phyloP scores from a whole-genome alignment of 2,888 invertebrate species.

The Thysanoteuthis rhombus region DNA sequence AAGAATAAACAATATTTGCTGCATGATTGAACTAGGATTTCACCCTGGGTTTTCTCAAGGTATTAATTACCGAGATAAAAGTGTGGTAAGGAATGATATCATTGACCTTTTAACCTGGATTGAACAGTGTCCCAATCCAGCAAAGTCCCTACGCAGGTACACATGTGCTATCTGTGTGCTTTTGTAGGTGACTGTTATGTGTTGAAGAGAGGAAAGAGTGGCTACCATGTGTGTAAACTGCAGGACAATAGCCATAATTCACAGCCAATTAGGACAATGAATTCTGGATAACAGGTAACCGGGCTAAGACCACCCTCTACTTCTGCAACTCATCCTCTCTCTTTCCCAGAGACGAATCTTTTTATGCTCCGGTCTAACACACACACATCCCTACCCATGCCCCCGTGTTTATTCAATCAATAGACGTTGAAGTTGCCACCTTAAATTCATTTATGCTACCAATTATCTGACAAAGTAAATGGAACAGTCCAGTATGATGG shows the following conservation, averaged over 20 bases:
- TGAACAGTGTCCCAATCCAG: too few species aligned
- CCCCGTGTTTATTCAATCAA: background rate
- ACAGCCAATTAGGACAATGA: background rate
- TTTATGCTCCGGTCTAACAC: background rate
- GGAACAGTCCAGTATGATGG: background rate
- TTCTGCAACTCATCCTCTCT: background rate
- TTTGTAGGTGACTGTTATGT: too few species aligned
- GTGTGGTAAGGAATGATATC: too few species aligned
- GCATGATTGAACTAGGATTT: too few species aligned
- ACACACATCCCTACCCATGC: background rate
- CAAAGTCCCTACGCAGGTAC: too few species aligned
- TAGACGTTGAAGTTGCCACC: background rate
- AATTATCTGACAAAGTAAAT: conserved; percentile 12
- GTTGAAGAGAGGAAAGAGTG: background rate
- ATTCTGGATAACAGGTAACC: background rate
- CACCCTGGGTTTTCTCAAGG: too few species aligned
- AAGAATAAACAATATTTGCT: too few species aligned
- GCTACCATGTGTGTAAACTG: background rate
- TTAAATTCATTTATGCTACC: background rate
- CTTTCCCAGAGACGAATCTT: too few species aligned
- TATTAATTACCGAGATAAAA: too few species aligned
- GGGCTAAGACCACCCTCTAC: background rate
- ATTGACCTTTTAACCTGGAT: too few species aligned
- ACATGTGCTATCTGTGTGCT: too few species aligned
- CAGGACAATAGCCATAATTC: background rate